phyloP scores from a whole-genome alignment of 2,113 vertebrate species.

The Larimichthys polyactis region DNA sequence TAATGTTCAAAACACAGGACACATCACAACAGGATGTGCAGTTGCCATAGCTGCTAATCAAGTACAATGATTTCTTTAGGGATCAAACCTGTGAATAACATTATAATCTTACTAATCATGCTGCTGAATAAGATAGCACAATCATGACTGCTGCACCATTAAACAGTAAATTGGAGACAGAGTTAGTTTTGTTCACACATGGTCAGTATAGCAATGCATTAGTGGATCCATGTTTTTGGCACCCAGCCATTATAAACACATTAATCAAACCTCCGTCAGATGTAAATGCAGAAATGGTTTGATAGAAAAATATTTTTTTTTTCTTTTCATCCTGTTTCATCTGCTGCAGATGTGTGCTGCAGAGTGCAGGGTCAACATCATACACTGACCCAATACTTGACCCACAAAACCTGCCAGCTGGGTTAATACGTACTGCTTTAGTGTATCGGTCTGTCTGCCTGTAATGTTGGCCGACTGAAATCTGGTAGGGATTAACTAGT shows the following conservation, averaged over 20 bases:
- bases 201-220: not conserved
- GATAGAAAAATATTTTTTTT: not conserved
- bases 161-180: not conserved
- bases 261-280: not conserved
- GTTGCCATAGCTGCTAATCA: not conserved
- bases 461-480: conserved; percentile 38
- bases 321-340: not conserved
- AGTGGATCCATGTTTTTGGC: not conserved
- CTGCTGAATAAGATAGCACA: not conserved
- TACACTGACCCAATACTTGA: conserved; percentile 45
- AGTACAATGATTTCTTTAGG: not conserved
- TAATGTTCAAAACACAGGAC: no score
- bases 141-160: not conserved
- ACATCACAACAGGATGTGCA: no score
- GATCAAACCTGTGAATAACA: not conserved
- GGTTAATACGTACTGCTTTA: conserved; percentile 12
- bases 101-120: no score
- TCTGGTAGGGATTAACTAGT: conserved; percentile 38
- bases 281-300: not conserved
- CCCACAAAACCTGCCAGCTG: conserved; percentile 48
- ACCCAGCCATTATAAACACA: not conserved
- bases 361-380: conserved; percentile 2
- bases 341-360: conserved; percentile 2
- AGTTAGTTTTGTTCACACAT: not conserved
- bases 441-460: conserved; percentile 3